Base-by-base conservation (phyloP, 1,140 invertebrate species). In the Ylistrum balloti region DNA sequence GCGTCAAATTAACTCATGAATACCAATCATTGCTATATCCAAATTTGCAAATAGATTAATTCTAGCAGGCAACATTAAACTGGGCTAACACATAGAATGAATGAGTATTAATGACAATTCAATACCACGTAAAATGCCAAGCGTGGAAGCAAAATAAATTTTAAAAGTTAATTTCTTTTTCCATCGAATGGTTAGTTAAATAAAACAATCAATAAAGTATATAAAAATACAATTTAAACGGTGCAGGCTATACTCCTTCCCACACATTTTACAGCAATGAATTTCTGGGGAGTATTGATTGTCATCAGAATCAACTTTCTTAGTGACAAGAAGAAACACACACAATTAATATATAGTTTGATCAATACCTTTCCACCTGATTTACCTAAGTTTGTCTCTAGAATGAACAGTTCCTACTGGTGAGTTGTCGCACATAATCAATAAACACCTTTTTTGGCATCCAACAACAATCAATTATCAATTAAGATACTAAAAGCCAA, bases 41-140 rank as follows among this genome's bases (percentile, higher is more conserved):
- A 74, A 74, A 74, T 74, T 74, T 74, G 56, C 56, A 74, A 74
- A 74, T 74, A 74, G 56, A 74, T 74, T 74, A 74, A 74, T 74
- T 74, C 56, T 74, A 74, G 22, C 56, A 74, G 56, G 56, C 22
- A 74, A n/a, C 56, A 74, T 74, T 74, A 74, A 74, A 74, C 5
- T 74, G 56, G 22, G 56, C 56, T 74, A 74, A 74, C n/a, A 74
- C 56, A 74, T 74, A 74, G n/a, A 74, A 74, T n/a, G 28, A 74
- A 74, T 74, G 56, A 74, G 56, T 9, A 74, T 74, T 74, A 28
- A 74, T 74, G 56, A 74, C 56, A 74, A 74, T n/a, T 74, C 56
- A 74, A 74, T 74, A 74, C 56, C 22, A 74, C 22, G 17, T 11
- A n/a, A 74, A 74, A 74, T 74, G 56, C n/a, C n/a, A 28, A 74